These are phyloP conservation scores for Rhinoraja longicauda DNA, from an alignment of 2,797 vertebrate species.

Conservation along the genomic window DNA sequence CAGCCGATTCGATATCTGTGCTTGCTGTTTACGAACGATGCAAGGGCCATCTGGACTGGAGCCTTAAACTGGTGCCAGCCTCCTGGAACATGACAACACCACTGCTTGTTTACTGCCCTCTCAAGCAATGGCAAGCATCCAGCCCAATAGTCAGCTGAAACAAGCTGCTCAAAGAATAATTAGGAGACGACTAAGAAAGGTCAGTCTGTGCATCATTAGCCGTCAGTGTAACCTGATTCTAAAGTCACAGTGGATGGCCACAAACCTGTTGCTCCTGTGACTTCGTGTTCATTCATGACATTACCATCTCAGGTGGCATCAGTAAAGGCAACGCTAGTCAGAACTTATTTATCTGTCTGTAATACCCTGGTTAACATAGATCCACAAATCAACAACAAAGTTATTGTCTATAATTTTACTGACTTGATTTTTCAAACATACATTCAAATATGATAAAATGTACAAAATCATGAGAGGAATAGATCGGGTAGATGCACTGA, in stretches of 20 bases:
- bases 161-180: not conserved
- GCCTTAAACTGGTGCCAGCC: not conserved
- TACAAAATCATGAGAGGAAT: not conserved
- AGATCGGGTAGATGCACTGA: no score
- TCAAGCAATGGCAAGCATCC: not conserved
- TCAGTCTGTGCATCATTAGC: not conserved
- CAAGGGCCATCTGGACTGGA: no score
- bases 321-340: not conserved
- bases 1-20: no score
- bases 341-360: not conserved
- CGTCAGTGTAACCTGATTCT: not conserved
- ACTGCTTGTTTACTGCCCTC: not conserved
- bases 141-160: not conserved
- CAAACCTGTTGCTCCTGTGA: not conserved
- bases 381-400: not conserved
- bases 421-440: not conserved
- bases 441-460: not conserved
- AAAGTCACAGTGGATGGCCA: not conserved
- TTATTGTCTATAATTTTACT: not conserved
- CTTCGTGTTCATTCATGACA: not conserved
- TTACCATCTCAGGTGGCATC: not conserved
- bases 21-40: no score
- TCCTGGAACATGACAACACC: not conserved
- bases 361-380: not conserved
- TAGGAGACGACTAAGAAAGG: not conserved